phyloP scores from a whole-genome alignment of 2,797 vertebrate genomes.

The Paratrypauchen microcephalus region DNA sequence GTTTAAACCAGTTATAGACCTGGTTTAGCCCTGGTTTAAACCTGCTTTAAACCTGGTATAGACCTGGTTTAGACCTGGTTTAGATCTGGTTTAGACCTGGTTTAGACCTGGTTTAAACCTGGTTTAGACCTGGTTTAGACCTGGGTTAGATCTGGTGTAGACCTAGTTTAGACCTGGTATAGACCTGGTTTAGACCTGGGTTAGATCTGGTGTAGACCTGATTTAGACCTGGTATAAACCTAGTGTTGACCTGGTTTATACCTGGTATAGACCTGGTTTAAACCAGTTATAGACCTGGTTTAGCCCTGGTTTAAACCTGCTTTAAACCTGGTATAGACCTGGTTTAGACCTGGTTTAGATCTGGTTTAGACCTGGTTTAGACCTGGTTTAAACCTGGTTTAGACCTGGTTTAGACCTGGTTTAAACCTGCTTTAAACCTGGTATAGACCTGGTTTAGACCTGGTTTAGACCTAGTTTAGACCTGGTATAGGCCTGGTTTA shows the following conservation, averaged over 20 bases:
- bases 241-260: too few relatives aligned
- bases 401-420: not conserved
- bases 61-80: not conserved
- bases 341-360: not conserved
- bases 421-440: not conserved
- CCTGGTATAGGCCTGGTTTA: not conserved
- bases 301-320: too few relatives aligned
- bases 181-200: not conserved
- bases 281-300: too few relatives aligned
- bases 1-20: not conserved
- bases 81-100: not conserved
- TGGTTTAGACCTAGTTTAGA: not conserved
- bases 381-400: too few relatives aligned
- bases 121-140: not conserved
- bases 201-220: not conserved
- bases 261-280: not conserved
- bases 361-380: not conserved
- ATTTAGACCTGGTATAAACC: too few relatives aligned
- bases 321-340: not conserved
- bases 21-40: not conserved
- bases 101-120: not conserved
- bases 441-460: not conserved
- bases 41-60: not conserved
- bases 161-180: not conserved
- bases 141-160: not conserved